phyloP scores from a whole-genome alignment of 2,113 vertebrate species.

The Sylvietta virens region DNA sequence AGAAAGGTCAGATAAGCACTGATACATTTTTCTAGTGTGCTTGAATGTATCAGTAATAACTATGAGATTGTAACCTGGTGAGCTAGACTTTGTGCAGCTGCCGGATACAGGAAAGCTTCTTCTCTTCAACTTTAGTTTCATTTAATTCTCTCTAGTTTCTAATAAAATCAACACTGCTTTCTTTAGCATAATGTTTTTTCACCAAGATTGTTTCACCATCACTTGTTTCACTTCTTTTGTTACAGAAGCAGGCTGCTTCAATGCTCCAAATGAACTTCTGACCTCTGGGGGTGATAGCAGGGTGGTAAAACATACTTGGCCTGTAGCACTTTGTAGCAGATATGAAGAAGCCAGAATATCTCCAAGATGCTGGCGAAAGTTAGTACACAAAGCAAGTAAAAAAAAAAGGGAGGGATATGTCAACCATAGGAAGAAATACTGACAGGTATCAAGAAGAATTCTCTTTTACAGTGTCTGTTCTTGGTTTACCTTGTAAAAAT shows the following conservation, averaged over 20 bases:
- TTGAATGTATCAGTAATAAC: neutral
- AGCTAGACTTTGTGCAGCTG: neutral
- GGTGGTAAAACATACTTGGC: neutral
- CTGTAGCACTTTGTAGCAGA: neutral
- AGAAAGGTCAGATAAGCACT: slow-evolving; percentile 38
- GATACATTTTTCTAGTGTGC: neutral
- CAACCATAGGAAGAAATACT: neutral
- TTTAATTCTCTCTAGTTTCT: slow-evolving; percentile 5
- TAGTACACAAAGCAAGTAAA: neutral
- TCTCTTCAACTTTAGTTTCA: neutral
- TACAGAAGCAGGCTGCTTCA: neutral
- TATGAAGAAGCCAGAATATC: neutral
- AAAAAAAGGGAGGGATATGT: neutral
- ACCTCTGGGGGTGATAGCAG: neutral
- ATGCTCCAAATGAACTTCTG: neutral
- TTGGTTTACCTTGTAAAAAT: neutral
- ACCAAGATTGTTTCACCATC: no score
- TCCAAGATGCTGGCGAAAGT: neutral
- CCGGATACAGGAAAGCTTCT: neutral
- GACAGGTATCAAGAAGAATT: neutral
- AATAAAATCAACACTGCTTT: neutral
- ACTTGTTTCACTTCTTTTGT: no score
- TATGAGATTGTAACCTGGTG: neutral
- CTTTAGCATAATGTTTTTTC: neutral
- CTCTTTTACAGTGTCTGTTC: neutral